Evolutionary conservation across 1,140 invertebrate genomes (phyloP).

Genomic region (Pseudobourletiella spinata): DNA sequence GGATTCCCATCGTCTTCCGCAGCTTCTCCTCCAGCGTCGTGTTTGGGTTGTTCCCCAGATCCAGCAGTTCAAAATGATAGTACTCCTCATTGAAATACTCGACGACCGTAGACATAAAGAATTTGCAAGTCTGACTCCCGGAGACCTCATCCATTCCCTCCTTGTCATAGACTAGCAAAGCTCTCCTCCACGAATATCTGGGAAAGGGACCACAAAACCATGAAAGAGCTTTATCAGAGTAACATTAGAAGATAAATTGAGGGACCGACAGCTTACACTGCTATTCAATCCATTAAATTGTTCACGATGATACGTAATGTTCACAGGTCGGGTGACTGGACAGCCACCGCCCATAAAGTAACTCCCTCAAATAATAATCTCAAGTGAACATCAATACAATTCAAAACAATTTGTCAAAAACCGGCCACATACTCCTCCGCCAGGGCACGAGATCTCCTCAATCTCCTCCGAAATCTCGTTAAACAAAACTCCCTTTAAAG

Average conservation of each 20-base stretch:
- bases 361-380: too few species aligned
- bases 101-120: constrained; percentile 59
- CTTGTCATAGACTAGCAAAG: constrained; percentile 60
- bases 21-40: background rate
- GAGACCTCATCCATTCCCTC: constrained; percentile 54
- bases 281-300: background rate
- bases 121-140: constrained; percentile 54
- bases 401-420: too few species aligned
- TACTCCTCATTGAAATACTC: constrained; percentile 50
- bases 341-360: too few species aligned
- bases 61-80: constrained; percentile 1
- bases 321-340: too few species aligned
- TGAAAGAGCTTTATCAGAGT: too few species aligned
- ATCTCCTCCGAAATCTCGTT: too few species aligned
- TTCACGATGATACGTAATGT: too few species aligned
- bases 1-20: background rate
- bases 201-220: too few species aligned
- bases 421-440: too few species aligned
- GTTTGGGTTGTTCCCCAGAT: background rate
- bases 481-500: too few species aligned
- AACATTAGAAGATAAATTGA: background rate
- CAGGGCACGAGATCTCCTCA: too few species aligned
- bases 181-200: constrained; percentile 63
- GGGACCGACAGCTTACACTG: background rate
- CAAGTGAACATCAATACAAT: too few species aligned